These are phyloP conservation scores for Carassius gibelio DNA, from an alignment of 2,113 vertebrate genomes.

Conservation along the genomic window DNA sequence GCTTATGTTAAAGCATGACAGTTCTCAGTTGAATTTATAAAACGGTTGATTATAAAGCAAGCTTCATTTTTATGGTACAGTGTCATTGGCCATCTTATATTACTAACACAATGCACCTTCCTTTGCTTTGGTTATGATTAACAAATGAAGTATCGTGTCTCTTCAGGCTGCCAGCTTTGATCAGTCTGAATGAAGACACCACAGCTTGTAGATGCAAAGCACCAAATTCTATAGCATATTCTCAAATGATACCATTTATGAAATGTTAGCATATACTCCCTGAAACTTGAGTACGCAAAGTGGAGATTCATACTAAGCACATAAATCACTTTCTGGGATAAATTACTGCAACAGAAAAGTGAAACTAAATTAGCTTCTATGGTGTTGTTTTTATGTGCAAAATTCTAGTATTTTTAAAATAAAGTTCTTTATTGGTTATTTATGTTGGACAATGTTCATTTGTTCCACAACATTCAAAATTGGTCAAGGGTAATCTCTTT, in stretches of 20 bases:
- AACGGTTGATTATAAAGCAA: not conserved
- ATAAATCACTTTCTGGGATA: not conserved
- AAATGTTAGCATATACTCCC: not conserved
- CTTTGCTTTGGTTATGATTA: not conserved
- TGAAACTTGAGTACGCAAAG: not conserved
- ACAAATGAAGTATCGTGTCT: not conserved
- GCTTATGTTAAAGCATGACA: not conserved
- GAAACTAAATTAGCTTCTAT: conserved; percentile 32
- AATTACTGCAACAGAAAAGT: conserved; percentile 16
- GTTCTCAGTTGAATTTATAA: not conserved
- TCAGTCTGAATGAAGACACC: not conserved
- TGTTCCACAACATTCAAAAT: not conserved
- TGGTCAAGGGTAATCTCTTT: not conserved
- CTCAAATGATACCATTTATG: not conserved
- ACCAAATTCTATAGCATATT: not conserved
- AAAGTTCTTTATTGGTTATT: conserved; percentile 39
- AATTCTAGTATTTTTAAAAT: conserved; percentile 49
- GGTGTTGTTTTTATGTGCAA: conserved; percentile 31
- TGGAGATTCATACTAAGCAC: not conserved
- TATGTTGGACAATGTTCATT: not conserved
- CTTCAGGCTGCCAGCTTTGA: not conserved
- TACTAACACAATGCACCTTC: not conserved
- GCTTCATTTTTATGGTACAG: not conserved
- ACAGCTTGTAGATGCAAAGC: not conserved
- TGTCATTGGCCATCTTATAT: not conserved